phyloP scores from a whole-genome alignment of 1,140 invertebrate genomes.

The Manduca sexta region DNA sequence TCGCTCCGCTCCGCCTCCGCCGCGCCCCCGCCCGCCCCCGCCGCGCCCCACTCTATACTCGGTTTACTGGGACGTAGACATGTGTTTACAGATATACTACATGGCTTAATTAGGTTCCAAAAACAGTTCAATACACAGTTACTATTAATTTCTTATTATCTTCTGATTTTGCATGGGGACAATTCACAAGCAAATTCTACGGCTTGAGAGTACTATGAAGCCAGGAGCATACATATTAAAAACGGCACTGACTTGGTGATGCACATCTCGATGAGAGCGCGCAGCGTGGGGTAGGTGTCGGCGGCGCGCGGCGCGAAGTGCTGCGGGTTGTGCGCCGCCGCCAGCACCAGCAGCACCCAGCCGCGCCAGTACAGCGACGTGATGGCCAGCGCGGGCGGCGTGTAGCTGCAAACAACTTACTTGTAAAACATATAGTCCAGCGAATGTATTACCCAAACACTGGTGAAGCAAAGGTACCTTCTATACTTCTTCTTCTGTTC shows the following conservation, averaged over 20 bases:
- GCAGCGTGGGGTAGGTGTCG: constrained; percentile 93
- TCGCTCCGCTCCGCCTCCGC: constrained; percentile 47
- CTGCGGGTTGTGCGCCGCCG: constrained; percentile 93
- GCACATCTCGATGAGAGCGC: constrained; percentile 96
- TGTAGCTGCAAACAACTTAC: constrained; percentile 76
- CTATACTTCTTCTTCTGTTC: too few relatives aligned
- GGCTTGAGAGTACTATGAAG: too few relatives aligned
- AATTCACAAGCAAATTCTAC: too few relatives aligned
- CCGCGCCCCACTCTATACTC: constrained; percentile 49
- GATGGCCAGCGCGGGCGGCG: constrained; percentile 92
- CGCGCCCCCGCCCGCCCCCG: constrained; percentile 24
- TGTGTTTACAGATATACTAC: too few relatives aligned
- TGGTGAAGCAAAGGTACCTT: too few relatives aligned
- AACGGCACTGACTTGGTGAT: constrained; percentile 87
- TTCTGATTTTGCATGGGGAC: too few relatives aligned
- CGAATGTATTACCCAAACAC: too few relatives aligned
- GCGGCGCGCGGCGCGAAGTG: constrained; percentile 90
- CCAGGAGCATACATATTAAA: constrained; percentile 29
- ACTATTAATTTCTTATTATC: too few relatives aligned
- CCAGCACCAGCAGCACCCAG: constrained; percentile 92
- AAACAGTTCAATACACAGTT: too few relatives aligned
- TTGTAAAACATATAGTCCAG: constrained; percentile 16
- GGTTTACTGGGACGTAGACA: too few relatives aligned
- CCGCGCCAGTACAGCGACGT: constrained; percentile 95
- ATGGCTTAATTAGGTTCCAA: too few relatives aligned